These are phyloP conservation scores for Noturus placidus DNA, from an alignment of 2,113 vertebrate species.

Conservation along the genomic window DNA sequence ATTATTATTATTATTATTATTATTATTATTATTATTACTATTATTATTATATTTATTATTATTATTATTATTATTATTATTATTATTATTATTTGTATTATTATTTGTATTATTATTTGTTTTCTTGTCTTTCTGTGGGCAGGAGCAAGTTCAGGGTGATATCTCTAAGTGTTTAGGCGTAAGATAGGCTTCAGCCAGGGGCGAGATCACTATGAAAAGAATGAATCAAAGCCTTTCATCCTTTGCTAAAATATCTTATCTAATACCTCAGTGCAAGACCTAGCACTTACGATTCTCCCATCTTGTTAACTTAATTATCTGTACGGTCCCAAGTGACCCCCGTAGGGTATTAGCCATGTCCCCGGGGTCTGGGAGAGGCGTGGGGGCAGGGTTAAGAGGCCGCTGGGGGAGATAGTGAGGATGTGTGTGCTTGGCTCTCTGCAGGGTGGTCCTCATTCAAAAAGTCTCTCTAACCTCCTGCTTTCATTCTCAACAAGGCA, in stretches of 20 bases:
- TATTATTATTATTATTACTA: too few relatives aligned
- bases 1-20: too few relatives aligned
- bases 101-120: not conserved
- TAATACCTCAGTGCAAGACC: not conserved
- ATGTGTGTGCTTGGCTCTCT: slow-evolving; percentile 46
- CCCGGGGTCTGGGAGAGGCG: slow-evolving; percentile 45
- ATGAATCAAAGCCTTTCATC: not conserved
- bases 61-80: too few relatives aligned
- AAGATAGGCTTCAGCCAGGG: not conserved
- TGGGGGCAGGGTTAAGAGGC: slow-evolving; percentile 31
- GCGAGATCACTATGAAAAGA: not conserved
- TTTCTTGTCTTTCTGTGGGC: not conserved
- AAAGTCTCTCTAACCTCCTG: slow-evolving; percentile 54
- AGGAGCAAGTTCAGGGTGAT: not conserved
- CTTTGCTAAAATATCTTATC: slow-evolving; percentile 21
- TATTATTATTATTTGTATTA: not conserved
- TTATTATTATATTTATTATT: not conserved
- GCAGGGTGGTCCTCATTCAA: slow-evolving; percentile 65
- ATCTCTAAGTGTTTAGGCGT: slow-evolving; percentile 9
- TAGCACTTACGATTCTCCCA: slow-evolving; percentile 13
- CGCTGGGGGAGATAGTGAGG: slow-evolving; percentile 38
- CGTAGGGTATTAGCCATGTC: slow-evolving; percentile 41
- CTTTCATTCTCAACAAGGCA: slow-evolving; percentile 59
- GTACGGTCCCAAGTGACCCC: slow-evolving; percentile 30
- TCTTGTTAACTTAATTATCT: slow-evolving; percentile 35